Evolutionary conservation across 2,113 vertebrate species (phyloP), one percentile per base, ranked within the genome.

Genomic region (Salvelinus fontinalis): DNA sequence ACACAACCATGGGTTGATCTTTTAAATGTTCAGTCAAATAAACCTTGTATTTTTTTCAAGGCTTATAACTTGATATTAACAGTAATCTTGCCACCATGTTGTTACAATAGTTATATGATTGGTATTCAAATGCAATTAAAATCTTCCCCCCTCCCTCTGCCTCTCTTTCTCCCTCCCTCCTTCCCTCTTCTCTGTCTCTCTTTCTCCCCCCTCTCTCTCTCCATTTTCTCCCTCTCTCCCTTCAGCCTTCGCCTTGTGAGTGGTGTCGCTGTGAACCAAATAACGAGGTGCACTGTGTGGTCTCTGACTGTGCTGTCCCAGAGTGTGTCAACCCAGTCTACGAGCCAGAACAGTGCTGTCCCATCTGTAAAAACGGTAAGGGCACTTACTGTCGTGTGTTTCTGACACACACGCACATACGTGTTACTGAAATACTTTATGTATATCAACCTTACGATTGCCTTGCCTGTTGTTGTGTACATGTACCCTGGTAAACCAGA

Each of bases 291-390:
- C 97, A 99, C 95, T 99, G 98, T 90, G 96, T 99, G 95, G 98
- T 99, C 93, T 96, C 97, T 77, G 98, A 99, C 95, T 99, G 98
- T 83, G 97, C 98, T 64, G 95, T 98, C 84, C 98, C 98, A 8
- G 98, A 99, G 90, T 99, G 98, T 87, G 98, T 99, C 94, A 99
- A 99, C 94, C 98, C 98, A 16, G 96, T 99, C 91, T 99, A 99
- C 85, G 98, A 99, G 90, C 97, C 98, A 80, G 97, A 99, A 83
- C 97, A 99, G 88, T 99, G 98, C 95, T 99, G 97, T 91, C 98
- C 98, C 84, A 96, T 99, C 95, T 99, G 98, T 96, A 99, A 99
- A 95, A 98, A 99, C 88, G 98, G 98, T 99, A 96, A 97, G 96
- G 89, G 86, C 67, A 75, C 70, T 13, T 68, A 51, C 39, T 44